Evolutionary conservation across 2,113 vertebrate species (phyloP).

Genomic region (Mastomys natalensis): DNA sequence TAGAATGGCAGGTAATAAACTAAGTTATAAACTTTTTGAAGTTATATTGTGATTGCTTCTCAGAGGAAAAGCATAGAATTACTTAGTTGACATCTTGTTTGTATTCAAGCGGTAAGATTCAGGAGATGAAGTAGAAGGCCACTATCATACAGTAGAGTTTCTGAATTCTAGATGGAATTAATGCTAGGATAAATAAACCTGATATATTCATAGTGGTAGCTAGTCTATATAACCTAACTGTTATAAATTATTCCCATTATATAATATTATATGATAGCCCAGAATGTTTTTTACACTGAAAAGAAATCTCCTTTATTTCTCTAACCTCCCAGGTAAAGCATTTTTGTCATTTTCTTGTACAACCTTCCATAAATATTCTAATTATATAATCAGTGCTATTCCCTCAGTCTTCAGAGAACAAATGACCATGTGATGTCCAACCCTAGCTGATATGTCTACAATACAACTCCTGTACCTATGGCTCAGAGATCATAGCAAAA

Average conservation of each 20-base stretch:
- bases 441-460: background rate
- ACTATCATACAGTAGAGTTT: background rate
- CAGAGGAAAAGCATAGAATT: slow-evolving; percentile 13
- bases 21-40: background rate
- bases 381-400: background rate
- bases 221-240: background rate
- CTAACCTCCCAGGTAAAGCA: background rate
- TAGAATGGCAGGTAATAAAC: background rate
- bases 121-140: slow-evolving; percentile 4
- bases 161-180: background rate
- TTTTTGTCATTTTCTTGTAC: background rate
- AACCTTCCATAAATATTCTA: background rate
- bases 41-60: background rate
- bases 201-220: background rate
- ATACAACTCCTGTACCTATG: background rate
- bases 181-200: background rate
- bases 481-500: background rate
- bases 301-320: background rate
- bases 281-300: background rate
- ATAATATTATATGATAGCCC: background rate
- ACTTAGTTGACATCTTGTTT: slow-evolving; percentile 2
- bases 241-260: background rate
- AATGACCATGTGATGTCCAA: background rate
- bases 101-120: background rate
- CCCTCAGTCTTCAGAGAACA: background rate